Evolutionary conservation across 2,797 vertebrate species (phyloP).

Genomic region (Dicrostonyx torquatus): DNA sequence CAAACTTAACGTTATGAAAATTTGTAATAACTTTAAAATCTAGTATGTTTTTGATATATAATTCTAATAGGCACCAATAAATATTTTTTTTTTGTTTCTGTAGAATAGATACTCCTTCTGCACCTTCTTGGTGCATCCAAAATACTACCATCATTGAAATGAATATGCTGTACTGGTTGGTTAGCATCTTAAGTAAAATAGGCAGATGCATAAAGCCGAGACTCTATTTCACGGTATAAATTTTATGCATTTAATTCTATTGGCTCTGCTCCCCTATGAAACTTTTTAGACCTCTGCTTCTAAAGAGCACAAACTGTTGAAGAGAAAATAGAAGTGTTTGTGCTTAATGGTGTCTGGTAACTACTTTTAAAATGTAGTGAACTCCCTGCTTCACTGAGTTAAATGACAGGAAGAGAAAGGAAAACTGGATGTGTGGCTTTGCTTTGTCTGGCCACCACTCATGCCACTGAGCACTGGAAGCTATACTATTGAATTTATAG

Average conservation of each 20-base stretch:
- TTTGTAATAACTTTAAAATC: slow-evolving; percentile 4
- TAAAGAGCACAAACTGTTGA: neutral
- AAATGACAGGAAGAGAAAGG: neutral
- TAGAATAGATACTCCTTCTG: neutral
- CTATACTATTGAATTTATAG: neutral
- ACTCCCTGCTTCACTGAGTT: slow-evolving; percentile 29
- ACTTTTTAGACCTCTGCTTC: neutral
- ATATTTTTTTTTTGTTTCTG: slow-evolving; percentile 3
- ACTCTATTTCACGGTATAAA: neutral
- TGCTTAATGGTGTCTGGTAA: slow-evolving; percentile 44
- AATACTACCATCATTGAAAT: neutral
- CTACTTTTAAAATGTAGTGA: slow-evolving; percentile 18
- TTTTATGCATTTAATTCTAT: neutral
- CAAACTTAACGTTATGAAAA: slow-evolving; percentile 26
- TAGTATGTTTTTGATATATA: slow-evolving; percentile 18
- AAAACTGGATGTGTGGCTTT: neutral
- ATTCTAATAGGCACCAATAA: neutral
- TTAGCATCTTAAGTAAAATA: neutral
- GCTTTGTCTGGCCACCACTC: neutral
- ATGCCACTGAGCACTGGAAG: neutral
- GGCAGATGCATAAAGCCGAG: neutral
- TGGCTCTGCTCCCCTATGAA: neutral
- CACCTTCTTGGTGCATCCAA: neutral
- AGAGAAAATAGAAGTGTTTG: neutral
- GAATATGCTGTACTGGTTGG: neutral